Conservation (phyloP, 2,113 vertebrate genomes). For the Nothobranchius furzeri region DNA sequence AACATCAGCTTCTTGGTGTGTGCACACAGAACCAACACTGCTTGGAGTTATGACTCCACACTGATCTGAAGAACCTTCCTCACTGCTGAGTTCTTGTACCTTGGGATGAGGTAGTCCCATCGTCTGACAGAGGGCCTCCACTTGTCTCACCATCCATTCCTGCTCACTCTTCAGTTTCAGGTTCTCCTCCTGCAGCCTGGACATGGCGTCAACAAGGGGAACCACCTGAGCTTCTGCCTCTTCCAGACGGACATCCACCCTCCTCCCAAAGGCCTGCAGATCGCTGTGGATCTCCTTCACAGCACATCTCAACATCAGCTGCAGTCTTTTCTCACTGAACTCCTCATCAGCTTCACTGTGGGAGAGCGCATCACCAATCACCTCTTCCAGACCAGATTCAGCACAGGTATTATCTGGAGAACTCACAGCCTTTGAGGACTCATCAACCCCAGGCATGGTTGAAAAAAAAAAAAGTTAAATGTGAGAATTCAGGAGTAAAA, state of each 20-base stretch:
- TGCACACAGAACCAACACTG: slow-evolving; percentile 2
- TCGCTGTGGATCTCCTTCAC: slow-evolving; percentile 82
- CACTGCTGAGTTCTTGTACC: slow-evolving; percentile 64
- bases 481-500: background rate
- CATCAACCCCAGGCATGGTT: slow-evolving; percentile 84
- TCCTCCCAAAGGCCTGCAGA: slow-evolving; percentile 78
- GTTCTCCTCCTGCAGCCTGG: slow-evolving; percentile 83
- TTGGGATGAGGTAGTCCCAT: slow-evolving; percentile 70
- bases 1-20: background rate
- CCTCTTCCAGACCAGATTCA: slow-evolving; percentile 73
- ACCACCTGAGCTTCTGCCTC: slow-evolving; percentile 63
- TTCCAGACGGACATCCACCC: slow-evolving; percentile 77
- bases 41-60: slow-evolving; percentile 18
- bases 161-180: slow-evolving; percentile 81
- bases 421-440: slow-evolving; percentile 36
- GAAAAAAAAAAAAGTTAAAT: background rate
- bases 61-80: slow-evolving; percentile 47
- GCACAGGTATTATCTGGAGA: slow-evolving; percentile 62
- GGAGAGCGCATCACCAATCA: slow-evolving; percentile 69
- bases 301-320: slow-evolving; percentile 65
- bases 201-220: slow-evolving; percentile 73
- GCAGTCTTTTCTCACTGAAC: slow-evolving; percentile 52
- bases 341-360: slow-evolving; percentile 49
- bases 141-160: slow-evolving; percentile 74
- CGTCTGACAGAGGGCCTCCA: slow-evolving; percentile 76